phyloP scores from a whole-genome alignment of 2,797 vertebrate genomes.

The Acrossocheilus wenchowensis region DNA sequence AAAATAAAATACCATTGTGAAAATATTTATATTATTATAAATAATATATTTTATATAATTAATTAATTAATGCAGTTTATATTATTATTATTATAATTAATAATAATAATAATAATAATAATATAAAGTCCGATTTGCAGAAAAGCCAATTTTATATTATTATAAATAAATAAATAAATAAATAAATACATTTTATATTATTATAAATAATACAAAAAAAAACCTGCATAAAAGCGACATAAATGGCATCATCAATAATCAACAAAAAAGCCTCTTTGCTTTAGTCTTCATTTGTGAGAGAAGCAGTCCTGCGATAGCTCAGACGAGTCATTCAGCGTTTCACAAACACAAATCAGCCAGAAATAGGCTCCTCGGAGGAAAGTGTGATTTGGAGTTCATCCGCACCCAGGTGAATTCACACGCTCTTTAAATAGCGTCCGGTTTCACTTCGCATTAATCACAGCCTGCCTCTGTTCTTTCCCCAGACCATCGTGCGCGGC shows the following conservation, averaged over 20 bases:
- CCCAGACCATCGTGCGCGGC: conserved; percentile 94
- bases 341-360: conserved; percentile 30
- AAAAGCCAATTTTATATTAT: background rate
- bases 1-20: background rate
- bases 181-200: background rate
- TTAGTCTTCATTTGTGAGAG: background rate
- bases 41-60: no score
- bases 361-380: conserved; percentile 48
- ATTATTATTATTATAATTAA: no score
- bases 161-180: background rate
- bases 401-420: conserved; percentile 38
- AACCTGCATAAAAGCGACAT: background rate
- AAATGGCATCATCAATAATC: background rate
- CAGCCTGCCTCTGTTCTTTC: conserved; percentile 42
- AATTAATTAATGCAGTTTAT: background rate
- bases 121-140: background rate
- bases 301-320: background rate
- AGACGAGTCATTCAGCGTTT: conserved; percentile 50
- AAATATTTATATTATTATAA: background rate
- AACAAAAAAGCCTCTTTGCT: background rate
- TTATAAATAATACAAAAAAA: background rate
- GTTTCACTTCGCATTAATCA: conserved; percentile 51
- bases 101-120: no score
- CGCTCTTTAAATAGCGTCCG: conserved; percentile 10
- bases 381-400: conserved; percentile 42